Conservation (phyloP, 1,140 invertebrate genomes). For the Apis mellifera region DNA sequence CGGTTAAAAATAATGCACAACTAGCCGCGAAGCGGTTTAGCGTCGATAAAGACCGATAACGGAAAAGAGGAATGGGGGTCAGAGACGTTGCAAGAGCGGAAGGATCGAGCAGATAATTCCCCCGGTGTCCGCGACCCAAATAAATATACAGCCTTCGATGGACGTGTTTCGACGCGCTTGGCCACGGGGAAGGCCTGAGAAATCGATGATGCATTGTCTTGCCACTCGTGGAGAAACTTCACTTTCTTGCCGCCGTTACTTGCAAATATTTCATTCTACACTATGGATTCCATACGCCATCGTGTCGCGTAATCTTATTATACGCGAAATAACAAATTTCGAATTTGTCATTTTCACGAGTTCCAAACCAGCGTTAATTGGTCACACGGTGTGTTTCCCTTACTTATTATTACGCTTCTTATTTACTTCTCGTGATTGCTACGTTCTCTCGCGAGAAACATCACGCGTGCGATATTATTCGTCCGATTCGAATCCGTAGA, state of each 20-base stretch:
- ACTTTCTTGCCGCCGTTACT: background rate
- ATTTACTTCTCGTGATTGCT: too few species aligned
- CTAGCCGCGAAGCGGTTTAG: slow-evolving; percentile 2
- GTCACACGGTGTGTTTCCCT: too few species aligned
- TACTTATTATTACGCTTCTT: too few species aligned
- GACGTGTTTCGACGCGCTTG: slow-evolving; percentile 5
- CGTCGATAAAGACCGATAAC: slow-evolving; percentile 28
- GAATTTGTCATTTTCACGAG: too few species aligned
- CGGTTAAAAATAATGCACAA: slow-evolving; percentile 29
- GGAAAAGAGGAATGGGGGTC: slow-evolving; percentile 43
- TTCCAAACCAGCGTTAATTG: too few species aligned
- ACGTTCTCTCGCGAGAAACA: too few species aligned
- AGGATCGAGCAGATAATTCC: slow-evolving; percentile 58
- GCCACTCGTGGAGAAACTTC: slow-evolving; percentile 40
- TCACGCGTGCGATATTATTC: too few species aligned
- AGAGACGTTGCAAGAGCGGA: slow-evolving; percentile 57
- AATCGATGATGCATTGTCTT: slow-evolving; percentile 58
- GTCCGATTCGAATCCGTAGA: too few species aligned
- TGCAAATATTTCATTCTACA: background rate
- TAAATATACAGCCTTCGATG: slow-evolving; percentile 60
- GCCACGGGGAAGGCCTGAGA: slow-evolving; percentile 48
- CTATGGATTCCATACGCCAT: background rate
- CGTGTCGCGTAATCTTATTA: too few species aligned
- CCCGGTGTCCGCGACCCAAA: slow-evolving; percentile 63
- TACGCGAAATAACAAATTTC: too few species aligned